Evolutionary conservation across 2,113 vertebrate species (phyloP), one percentile per base, ranked within the genome.

Genomic region (Nymphicus hollandicus): DNA sequence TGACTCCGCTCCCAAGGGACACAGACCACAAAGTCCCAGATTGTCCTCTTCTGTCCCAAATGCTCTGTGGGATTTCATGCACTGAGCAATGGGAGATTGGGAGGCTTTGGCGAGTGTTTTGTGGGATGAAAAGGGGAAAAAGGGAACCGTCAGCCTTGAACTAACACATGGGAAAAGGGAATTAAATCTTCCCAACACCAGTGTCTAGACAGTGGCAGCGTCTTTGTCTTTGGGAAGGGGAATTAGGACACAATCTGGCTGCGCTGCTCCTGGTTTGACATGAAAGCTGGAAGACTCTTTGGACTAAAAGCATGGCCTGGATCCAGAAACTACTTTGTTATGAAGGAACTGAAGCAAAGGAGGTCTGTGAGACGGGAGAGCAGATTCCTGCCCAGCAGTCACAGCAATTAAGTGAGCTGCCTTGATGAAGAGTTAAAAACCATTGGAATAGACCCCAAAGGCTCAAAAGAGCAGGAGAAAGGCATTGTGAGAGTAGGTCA

Each of bases 401-500:
- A 84, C 49, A 91, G 80, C 84, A 94, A 91, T 96, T 94, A 95
- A 65, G 52, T 2, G 12, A 86, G 65, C 17, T 50, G 91, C 49
- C 77, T 53, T 88, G 81, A 94, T 27, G 49, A 74, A 81, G 76
- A 72, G 70, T 69, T 43, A 86, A 91, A 88, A 71, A 72, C 0
- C 68, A 86, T 1, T 19, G 8, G 4, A 69, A 71, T 19, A 86
- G 64, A 95, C 81, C 64, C 87, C 84, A 78, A 89, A 66, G 65
- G 77, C 93, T 93, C 91, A 16, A 63, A 86, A 92, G 86, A 88
- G 60, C 76, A 89, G 69, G 25, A 84, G 94, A 91, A 92, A 91
- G 86, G 74, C 56, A 86, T 92, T 81, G 37, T 25, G 82, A 83
- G 90, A 92, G 86, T 84, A 95, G 95, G 91, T 87, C 89, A 95